phyloP scores from a whole-genome alignment of 2,888 invertebrate species.

The Scaptodrosophila latifasciaeformis region DNA sequence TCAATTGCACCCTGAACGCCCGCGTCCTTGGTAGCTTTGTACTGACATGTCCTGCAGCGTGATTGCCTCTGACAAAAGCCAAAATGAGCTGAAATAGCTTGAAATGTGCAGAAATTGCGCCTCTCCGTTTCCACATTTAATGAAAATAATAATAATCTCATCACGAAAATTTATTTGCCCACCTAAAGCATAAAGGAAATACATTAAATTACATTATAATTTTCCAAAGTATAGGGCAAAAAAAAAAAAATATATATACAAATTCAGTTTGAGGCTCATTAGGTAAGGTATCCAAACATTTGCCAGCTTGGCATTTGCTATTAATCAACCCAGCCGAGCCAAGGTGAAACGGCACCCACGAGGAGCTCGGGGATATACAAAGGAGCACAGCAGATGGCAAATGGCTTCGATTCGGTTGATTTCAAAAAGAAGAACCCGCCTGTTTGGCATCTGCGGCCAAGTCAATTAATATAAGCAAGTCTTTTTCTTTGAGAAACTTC shows the following conservation, averaged over 20 bases:
- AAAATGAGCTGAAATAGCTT: no score
- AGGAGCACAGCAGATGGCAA: no score
- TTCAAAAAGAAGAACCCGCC: no score
- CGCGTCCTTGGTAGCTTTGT: neutral
- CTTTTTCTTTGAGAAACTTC: no score
- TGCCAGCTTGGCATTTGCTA: conserved; percentile 48
- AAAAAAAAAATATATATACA: conserved; percentile 1
- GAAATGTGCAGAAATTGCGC: no score
- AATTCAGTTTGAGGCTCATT: conserved; percentile 37
- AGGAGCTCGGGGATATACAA: no score
- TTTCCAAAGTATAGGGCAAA: conserved; percentile 14
- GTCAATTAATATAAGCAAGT: no score
- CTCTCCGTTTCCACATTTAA: neutral
- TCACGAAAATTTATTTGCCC: neutral
- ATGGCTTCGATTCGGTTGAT: no score
- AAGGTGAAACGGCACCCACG: neutral
- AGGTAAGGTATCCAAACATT: conserved; percentile 29
- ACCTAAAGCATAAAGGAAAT: conserved; percentile 25
- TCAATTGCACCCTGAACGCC: no score
- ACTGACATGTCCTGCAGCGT: conserved; percentile 57
- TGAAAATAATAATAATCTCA: conserved; percentile 4
- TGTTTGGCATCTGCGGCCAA: no score
- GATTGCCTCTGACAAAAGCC: conserved; percentile 57
- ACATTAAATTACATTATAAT: conserved; percentile 26
- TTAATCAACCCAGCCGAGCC: conserved; percentile 51